Evolutionary conservation across 2,797 vertebrate species (phyloP), one percentile per base, ranked within the genome.

Genomic region (Myotis daubentonii): DNA sequence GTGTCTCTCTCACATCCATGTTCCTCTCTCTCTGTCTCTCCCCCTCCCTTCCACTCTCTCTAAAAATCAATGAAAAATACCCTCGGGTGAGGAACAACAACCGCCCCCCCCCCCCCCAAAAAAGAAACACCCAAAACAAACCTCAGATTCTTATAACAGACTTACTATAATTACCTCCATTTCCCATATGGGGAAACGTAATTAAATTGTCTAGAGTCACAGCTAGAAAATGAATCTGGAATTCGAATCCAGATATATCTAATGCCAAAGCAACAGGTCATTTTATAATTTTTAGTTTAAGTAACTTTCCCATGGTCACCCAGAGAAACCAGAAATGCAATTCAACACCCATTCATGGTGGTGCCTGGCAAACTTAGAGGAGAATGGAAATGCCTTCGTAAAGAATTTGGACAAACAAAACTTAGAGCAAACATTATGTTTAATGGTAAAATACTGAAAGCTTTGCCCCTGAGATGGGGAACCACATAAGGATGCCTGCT

Each of bases 111-210:
- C 38, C 38, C 41, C 41, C 41, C 41, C 7, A 8, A 41, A 41
- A 41, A 41, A 9, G 6, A 41, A 6, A 6, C 41, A 8, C 41
- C 41, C 41, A 9, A 41, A 41, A 41, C 41, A 41, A 41, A 41
- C 41, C 41, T 41, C 41, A 41, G 41, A 80, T 82, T 94, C 47
- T 62, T 85, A 51, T 87, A 74, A 70, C 33, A 41, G 44, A 94
- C 28, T 75, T 87, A 71, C 60, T 95, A 30, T 85, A 78, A 93
- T 89, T 88, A 71, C 72, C 65, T 94, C 49, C 51, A 79, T 92
- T 94, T 95, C 70, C 74, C 93, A 65, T 79, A 88, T 90, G 55
- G 85, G 55, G 78, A 94, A 95, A 96, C 30, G 86, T 71, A 91
- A 91, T 93, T 93, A 93, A 93, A 80, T 92, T 93, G 41, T 68